A percentile compares a stretch with the other conserved stretches of the same genome.
phyloP scores from a whole-genome alignment of 2,888 invertebrate species.

The Melolontha melolontha region DNA sequence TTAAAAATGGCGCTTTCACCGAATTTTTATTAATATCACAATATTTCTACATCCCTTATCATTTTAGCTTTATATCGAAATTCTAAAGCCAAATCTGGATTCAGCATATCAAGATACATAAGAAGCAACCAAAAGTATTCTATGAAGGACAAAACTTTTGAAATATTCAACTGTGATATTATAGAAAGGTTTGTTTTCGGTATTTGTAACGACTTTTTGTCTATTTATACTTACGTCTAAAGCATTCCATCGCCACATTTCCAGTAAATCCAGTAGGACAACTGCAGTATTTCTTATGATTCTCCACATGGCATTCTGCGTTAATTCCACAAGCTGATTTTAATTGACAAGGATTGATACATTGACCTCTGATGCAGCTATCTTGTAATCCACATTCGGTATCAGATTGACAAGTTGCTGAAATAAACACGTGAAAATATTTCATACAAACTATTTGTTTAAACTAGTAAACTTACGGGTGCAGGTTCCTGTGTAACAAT shows the following conservation, averaged over 20 bases:
- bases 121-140: too few species aligned
- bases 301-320: constrained; percentile 78
- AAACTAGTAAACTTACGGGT: constrained; percentile 74
- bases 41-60: too few species aligned
- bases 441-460: constrained; percentile 23
- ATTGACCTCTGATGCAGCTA: constrained; percentile 85
- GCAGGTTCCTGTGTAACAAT: constrained; percentile 84
- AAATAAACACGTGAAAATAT: constrained; percentile 50
- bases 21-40: too few species aligned
- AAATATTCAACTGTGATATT: too few species aligned
- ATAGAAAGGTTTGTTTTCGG: too few species aligned
- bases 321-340: constrained; percentile 86
- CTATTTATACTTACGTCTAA: constrained; percentile 74
- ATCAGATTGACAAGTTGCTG: constrained; percentile 82
- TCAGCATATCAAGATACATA: too few species aligned
- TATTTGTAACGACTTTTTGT: too few species aligned
- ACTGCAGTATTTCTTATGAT: constrained; percentile 82
- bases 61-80: too few species aligned
- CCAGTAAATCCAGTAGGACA: constrained; percentile 91
- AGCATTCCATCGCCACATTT: constrained; percentile 85
- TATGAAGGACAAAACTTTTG: too few species aligned
- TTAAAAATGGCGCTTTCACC: too few species aligned
- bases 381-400: constrained; percentile 84
- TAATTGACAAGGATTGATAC: constrained; percentile 82
- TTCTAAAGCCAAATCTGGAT: too few species aligned